A percentile compares a stretch with the other conserved stretches of the same genome.
Conservation (phyloP, 2,797 vertebrate genomes). For the Manis javanica region DNA sequence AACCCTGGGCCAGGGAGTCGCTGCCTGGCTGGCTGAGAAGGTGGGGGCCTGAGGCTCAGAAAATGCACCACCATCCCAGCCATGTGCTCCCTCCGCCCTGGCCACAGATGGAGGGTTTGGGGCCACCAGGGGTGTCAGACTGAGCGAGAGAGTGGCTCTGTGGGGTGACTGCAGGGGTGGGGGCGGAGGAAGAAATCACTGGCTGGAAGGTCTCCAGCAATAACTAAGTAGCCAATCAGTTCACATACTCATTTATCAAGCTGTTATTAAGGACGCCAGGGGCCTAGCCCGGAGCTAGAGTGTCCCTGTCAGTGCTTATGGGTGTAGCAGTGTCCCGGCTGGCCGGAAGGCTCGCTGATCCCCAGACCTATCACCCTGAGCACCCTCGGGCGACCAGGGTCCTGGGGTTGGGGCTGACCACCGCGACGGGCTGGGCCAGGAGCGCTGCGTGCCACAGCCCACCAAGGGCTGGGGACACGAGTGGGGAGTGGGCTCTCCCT, state of each 20-base stretch:
- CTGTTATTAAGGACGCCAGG: not conserved
- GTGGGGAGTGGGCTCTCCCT: not conserved
- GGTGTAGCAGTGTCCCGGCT: not conserved
- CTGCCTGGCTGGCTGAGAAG: not conserved
- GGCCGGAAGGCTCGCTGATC: not conserved
- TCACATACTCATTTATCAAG: not conserved
- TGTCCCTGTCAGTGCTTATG: not conserved
- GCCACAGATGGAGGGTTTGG: not conserved
- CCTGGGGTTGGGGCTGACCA: not conserved
- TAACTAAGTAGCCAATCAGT: not conserved
- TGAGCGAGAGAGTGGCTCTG: not conserved
- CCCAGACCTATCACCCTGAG: rapidly evolving
- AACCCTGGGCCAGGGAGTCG: not conserved
- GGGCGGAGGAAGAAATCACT: not conserved
- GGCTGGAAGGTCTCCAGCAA: not conserved
- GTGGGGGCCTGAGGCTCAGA: not conserved
- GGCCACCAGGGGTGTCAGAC: not conserved
- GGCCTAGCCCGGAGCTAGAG: not conserved
- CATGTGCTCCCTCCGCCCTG: rapidly evolving
- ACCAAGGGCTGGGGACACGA: rapidly evolving
- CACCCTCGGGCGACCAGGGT: not conserved
- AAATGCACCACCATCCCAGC: not conserved
- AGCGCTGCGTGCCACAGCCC: not conserved
- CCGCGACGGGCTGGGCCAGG: not conserved
- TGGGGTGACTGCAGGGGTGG: not conserved